These are phyloP conservation scores for Pycnonotus jocosus DNA, from an alignment of 2,113 vertebrate genomes.

Conservation along the genomic window DNA sequence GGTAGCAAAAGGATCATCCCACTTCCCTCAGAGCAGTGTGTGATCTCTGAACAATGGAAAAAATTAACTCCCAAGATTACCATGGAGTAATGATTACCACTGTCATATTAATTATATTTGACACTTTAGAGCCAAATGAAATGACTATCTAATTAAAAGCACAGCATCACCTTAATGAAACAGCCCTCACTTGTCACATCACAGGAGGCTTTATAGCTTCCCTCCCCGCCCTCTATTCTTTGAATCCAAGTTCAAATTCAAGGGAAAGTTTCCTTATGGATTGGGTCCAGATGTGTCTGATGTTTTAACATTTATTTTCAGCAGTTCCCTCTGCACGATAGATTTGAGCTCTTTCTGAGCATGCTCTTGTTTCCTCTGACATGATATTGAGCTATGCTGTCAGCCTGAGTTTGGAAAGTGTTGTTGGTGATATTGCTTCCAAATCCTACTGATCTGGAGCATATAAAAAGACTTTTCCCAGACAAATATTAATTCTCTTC, in stretches of 20 bases:
- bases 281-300: conserved; percentile 17
- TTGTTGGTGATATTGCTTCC: not conserved
- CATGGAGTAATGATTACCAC: not conserved
- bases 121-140: not conserved
- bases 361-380: not conserved
- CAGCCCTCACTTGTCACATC: not conserved
- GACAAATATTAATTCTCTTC: not conserved
- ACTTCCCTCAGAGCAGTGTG: not conserved
- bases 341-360: not conserved
- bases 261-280: conserved; percentile 15
- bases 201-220: not conserved
- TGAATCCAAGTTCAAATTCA: not conserved
- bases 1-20: not conserved
- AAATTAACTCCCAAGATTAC: not conserved
- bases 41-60: not conserved
- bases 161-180: conserved; percentile 36
- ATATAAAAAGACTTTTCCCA: not conserved
- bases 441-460: not conserved
- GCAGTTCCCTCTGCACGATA: not conserved
- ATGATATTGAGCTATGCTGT: not conserved
- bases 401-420: not conserved
- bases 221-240: not conserved
- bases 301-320: not conserved
- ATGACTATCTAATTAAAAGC: conserved; percentile 33
- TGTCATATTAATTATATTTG: not conserved